Evolutionary conservation across 2,797 vertebrate species (phyloP).

Genomic region (Echiichthys vipera): DNA sequence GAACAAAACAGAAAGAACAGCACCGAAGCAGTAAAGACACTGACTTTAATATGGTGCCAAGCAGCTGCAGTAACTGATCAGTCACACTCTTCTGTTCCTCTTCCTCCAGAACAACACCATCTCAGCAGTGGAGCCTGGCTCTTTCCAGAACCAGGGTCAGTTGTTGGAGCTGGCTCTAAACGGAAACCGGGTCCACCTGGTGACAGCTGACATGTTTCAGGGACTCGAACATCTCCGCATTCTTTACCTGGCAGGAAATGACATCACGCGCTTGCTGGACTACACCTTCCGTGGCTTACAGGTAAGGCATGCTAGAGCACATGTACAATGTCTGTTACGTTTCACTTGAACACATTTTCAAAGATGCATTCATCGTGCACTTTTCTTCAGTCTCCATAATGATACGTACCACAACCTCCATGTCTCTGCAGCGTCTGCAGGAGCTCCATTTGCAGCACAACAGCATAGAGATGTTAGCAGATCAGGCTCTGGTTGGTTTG

Average conservation of each 20-base stretch:
- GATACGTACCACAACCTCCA: background rate
- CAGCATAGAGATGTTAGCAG: constrained; percentile 87
- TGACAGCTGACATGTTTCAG: constrained; percentile 86
- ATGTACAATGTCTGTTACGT: background rate
- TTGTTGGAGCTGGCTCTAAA: constrained; percentile 92
- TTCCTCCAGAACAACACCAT: constrained; percentile 89
- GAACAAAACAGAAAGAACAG: background rate
- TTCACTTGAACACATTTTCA: background rate
- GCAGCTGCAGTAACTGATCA: background rate
- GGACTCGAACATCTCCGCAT: constrained; percentile 91
- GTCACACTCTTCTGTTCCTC: background rate
- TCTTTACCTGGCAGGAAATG: constrained; percentile 92
- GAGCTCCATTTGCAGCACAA: constrained; percentile 94
- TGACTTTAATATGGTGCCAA: background rate
- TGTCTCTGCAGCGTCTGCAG: constrained; percentile 88
- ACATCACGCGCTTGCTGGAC: constrained; percentile 87
- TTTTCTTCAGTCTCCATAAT: too few species aligned
- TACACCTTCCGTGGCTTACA: constrained; percentile 91
- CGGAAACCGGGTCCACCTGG: constrained; percentile 87
- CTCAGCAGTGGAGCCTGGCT: constrained; percentile 86
- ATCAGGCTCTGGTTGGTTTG: constrained; percentile 88
- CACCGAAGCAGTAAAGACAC: background rate
- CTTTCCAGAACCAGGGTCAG: constrained; percentile 86
- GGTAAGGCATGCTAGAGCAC: constrained; percentile 70
- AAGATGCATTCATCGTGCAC: too few species aligned